Conservation (phyloP, 2,797 vertebrate genomes). For the Tamandua tetradactyla region DNA sequence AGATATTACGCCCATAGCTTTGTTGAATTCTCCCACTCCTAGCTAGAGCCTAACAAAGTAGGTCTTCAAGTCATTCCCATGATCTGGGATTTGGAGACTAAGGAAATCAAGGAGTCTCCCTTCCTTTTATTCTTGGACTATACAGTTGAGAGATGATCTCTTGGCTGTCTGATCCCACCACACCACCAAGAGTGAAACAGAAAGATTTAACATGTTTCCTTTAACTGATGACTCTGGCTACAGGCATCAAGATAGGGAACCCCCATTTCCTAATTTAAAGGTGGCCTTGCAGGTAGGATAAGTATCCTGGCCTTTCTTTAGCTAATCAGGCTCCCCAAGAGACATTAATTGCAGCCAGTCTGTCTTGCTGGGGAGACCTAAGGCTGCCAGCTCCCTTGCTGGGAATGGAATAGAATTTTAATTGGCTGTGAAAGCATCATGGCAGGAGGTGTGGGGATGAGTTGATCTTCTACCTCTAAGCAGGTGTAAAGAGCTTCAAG, state of each 20-base stretch:
- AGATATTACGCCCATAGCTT: background rate
- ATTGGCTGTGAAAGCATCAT: slow-evolving; percentile 78
- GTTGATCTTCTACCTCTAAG: slow-evolving; percentile 27
- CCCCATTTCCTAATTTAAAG: slow-evolving; percentile 60
- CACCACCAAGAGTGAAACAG: background rate
- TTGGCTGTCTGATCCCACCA: slow-evolving; percentile 28
- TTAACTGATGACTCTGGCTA: background rate
- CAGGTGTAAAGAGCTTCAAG: slow-evolving; percentile 49
- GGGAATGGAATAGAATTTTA: slow-evolving; percentile 79
- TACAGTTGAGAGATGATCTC: background rate
- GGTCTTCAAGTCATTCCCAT: background rate
- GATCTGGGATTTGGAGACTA: background rate
- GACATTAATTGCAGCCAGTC: slow-evolving; percentile 76
- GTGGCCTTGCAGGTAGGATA: slow-evolving; percentile 57
- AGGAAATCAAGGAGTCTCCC: background rate
- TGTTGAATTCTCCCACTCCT: background rate
- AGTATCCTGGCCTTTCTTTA: slow-evolving; percentile 41
- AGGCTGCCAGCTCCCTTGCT: slow-evolving; percentile 78
- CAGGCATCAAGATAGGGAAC: slow-evolving; percentile 28
- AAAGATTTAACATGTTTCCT: slow-evolving; percentile 50
- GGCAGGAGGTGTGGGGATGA: slow-evolving; percentile 56
- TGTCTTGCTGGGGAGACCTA: slow-evolving; percentile 76
- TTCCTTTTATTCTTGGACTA: background rate
- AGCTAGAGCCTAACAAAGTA: background rate
- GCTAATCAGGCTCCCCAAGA: slow-evolving; percentile 74